Evolutionary conservation across 2,113 vertebrate genomes (phyloP).

Genomic region (Brachyistius frenatus): DNA sequence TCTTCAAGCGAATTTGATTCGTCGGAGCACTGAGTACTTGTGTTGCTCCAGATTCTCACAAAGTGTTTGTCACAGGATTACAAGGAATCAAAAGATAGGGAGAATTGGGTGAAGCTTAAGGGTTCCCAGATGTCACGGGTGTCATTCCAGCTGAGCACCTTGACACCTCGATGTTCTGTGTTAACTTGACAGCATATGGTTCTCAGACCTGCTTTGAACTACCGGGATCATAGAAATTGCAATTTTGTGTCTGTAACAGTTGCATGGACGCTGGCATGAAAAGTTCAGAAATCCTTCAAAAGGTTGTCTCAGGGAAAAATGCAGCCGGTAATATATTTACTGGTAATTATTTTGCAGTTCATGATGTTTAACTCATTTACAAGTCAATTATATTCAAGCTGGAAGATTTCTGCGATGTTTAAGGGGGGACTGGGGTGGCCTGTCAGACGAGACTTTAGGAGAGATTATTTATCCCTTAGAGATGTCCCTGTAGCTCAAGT

Average conservation of each 20-base stretch:
- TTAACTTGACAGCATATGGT: constrained; percentile 33
- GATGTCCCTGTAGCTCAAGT: constrained; percentile 13
- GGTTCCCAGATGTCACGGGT: not conserved
- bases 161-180: constrained; percentile 10
- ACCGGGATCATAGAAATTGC: constrained; percentile 2
- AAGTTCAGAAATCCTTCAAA: constrained; percentile 2
- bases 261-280: not conserved
- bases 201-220: constrained; percentile 38
- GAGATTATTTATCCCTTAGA: not conserved
- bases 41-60: not conserved
- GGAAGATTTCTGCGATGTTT: not conserved
- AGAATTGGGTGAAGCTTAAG: not conserved
- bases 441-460: not conserved
- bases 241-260: constrained; percentile 32
- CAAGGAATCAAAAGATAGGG: not conserved
- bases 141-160: constrained; percentile 18
- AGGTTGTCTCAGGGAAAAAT: not conserved
- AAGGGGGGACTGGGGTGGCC: not conserved
- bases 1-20: not conserved
- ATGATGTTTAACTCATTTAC: constrained; percentile 1
- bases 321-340: not conserved
- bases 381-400: constrained; percentile 6
- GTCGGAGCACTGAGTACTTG: not conserved
- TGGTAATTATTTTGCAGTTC: constrained; percentile 1
- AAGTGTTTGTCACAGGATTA: not conserved